Percentiles rank a stretch among this genome's conserved stretches.
phyloP scores from a whole-genome alignment of 2,797 vertebrate genomes.

The Apogon hyalosoma region DNA sequence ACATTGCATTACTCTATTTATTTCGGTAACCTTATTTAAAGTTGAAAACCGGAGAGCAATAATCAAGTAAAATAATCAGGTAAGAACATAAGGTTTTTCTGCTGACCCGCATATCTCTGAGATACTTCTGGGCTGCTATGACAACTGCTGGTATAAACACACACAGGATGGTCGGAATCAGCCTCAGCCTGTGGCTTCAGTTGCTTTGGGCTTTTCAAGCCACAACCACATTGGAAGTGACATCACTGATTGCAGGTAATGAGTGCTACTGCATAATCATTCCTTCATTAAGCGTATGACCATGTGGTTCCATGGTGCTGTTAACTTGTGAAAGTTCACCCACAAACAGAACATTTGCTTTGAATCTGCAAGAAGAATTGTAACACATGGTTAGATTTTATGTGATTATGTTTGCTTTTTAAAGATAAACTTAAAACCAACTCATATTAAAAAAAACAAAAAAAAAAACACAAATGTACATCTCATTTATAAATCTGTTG shows the following conservation, averaged over 20 bases:
- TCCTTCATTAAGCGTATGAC: conserved; percentile 58
- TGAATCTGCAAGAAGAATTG: conserved; percentile 19
- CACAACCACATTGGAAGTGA: conserved; percentile 71
- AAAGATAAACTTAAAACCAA: conserved; percentile 3
- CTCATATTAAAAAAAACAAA: not conserved
- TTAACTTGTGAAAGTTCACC: conserved; percentile 43
- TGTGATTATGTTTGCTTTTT: not conserved
- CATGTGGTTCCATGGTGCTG: conserved; percentile 45
- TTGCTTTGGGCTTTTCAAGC: conserved; percentile 55
- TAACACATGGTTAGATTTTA: not conserved
- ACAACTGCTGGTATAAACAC: conserved; percentile 71
- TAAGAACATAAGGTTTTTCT: conserved; percentile 74
- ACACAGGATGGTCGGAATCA: conserved; percentile 63
- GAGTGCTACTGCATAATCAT: conserved; percentile 65
- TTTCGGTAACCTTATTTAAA: conserved; percentile 83
- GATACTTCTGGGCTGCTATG: conserved; percentile 63
- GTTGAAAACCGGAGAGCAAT: conserved; percentile 77
- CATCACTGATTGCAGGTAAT: conserved; percentile 78
- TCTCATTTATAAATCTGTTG: not conserved
- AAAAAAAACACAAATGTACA: not conserved
- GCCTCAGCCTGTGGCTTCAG: conserved; percentile 51
- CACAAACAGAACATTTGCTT: conserved; percentile 35
- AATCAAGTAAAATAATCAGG: conserved; percentile 86
- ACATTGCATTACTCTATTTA: conserved; percentile 82
- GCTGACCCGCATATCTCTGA: conserved; percentile 75